Base-by-base conservation (phyloP, 2,888 invertebrate genomes). In the Herminia tarsipennalis region DNA sequence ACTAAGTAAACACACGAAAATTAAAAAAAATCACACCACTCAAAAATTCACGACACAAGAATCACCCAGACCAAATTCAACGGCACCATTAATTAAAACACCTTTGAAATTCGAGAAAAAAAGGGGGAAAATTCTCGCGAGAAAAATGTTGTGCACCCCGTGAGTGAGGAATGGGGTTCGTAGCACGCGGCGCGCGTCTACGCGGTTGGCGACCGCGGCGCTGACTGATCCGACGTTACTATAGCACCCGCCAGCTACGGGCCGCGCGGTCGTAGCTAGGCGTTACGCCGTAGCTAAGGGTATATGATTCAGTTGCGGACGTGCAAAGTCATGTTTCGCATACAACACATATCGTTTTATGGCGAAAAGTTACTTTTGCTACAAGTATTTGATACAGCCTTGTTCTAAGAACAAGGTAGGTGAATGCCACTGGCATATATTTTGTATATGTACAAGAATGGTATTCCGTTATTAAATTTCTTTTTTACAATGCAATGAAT, bases 191-290 rank as follows among this genome's bases (percentile, higher is more conserved):
- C 73, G 73, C 25, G 55, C 86, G 89, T 86, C 84, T 85, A 84
- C 85, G 85, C 85, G 76, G 72, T 56, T 57, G 72, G 80, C 66
- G 71, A 70, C 71, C 82, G 76, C 78, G 79, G 70, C 74, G 72
- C 73, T 76, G 78, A 88, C 88, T 88, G 86, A 62, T 59, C 50
- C 37, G 76, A 69, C 55, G 88, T 88, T 86, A 78, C 88, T 88
- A 88, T 88, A 88, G 88, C 83, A 83, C 71, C 87, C 84, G 84
- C 69, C 83, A 70, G 74, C 84, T 86, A 81, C 83, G 82, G 45
- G 40, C 58, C 78, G 81, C 82, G 81, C 81, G 47, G 43, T 54
- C 78, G 83, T 84, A 82, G 80, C 78, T 70, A 73, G 72, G 69
- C 56, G 76, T 77, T 79, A 78, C 78, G 74, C 65, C 48, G 49